A percentile compares a stretch with the other conserved stretches of the same genome.
These are phyloP conservation scores for Pelochelys cantorii DNA, from an alignment of 2,797 vertebrate genomes.

Conservation along the genomic window DNA sequence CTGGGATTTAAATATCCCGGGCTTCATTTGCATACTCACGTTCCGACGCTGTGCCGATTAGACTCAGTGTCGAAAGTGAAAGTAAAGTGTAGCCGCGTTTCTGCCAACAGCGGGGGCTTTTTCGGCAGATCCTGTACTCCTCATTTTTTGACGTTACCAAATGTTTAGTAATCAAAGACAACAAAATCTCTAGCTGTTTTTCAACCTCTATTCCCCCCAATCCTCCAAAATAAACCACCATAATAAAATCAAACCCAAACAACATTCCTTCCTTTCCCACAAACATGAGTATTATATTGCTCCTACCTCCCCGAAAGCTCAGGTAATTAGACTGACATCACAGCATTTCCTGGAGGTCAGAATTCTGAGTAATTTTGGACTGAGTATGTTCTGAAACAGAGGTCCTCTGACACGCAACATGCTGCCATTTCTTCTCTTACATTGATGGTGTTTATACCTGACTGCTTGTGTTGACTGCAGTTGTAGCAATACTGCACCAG, in stretches of 20 bases:
- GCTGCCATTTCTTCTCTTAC: neutral
- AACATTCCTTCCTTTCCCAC: neutral
- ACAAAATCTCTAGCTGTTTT: neutral
- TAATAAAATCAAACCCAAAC: neutral
- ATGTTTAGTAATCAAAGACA: neutral
- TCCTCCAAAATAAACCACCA: neutral
- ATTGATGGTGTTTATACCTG: neutral
- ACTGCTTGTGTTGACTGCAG: rapidly evolving
- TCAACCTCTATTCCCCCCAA: neutral
- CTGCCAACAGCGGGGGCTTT: too few species aligned
- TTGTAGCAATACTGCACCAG: neutral
- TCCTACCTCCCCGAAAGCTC: neutral
- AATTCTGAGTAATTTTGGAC: neutral
- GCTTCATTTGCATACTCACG: too few species aligned
- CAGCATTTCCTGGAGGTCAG: neutral
- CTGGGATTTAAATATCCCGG: too few species aligned
- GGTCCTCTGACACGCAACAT: neutral
- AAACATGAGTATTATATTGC: neutral
- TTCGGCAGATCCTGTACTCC: too few species aligned
- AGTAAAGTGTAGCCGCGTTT: too few species aligned
- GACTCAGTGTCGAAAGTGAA: too few species aligned
- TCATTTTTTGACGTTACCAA: neutral
- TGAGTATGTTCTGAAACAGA: neutral
- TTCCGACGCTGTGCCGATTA: too few species aligned
- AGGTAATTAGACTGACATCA: rapidly evolving